Base-by-base conservation (phyloP, 2,797 vertebrate genomes). In the Pelodytes ibericus region DNA sequence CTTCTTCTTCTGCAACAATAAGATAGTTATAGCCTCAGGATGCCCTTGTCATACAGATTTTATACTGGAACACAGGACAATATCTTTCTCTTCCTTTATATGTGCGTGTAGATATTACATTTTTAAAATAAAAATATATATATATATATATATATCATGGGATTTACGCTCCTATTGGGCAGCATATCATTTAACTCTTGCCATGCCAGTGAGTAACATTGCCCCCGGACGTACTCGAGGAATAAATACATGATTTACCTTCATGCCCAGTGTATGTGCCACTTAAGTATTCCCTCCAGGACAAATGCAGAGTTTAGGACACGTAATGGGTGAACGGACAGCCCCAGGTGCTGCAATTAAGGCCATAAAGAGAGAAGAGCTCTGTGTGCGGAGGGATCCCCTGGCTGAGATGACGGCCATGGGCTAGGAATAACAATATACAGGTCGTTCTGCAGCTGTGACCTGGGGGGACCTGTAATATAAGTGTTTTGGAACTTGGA, bases 1-100 rank as follows among this genome's bases (percentile, higher is more conserved):
- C 44, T 22, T 58, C 27, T 71, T 49, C 30, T 26, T 3, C 16
- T 62, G 53, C 71, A 56, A 64, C 44, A 31, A 53, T 59, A 58
- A n/a, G 16, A 39, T 49, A 27, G n/a, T 53, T 22, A 67, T 69
- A 62, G 76, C 76, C 64, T 68, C 29, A 72, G 71, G 76, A 36
- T 53, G 44, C 41, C 53, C 53, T 41, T 44, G 24, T 20, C 53
- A 71, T 64, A 33, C 2, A 69, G 11, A 33, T 29, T 67, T 20
- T 53, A 11, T 53, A 2, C 16, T 24, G 49, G 49, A 53, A 24
- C 49, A 53, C n/a, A 2, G 6, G 16, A 53, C 49, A 8, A 22
- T 53, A 39, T 39, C 6, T 22, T 16, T 53, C 22, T 53, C 7
- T 53, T 53, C 7, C 15, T 20, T 22, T 53, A 7, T 53, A 53